Conservation (phyloP, 2,888 invertebrate genomes). For the Mermis nigrescens region DNA sequence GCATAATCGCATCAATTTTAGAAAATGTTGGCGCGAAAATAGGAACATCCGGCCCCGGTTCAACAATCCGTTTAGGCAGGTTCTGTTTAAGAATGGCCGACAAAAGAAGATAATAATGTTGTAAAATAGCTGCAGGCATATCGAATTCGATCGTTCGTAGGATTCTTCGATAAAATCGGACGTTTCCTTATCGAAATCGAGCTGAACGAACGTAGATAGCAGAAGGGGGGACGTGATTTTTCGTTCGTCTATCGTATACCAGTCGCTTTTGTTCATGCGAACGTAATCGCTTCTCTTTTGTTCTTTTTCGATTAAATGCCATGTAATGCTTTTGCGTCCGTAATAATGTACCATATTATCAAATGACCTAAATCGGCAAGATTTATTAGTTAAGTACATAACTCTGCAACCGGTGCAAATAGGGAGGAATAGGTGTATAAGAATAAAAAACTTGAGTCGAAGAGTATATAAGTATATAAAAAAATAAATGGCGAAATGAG, state of each 20-base stretch:
- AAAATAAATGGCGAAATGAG: too few relatives aligned
- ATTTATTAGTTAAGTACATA: too few relatives aligned
- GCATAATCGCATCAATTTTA: slow-evolving; percentile 40
- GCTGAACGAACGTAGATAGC: neutral
- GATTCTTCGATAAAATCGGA: slow-evolving; percentile 48
- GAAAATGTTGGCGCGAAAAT: slow-evolving; percentile 61
- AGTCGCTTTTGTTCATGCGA: neutral
- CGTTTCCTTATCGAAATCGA: neutral
- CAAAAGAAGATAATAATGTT: slow-evolving; percentile 62
- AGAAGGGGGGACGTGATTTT: neutral
- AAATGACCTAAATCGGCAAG: too few relatives aligned
- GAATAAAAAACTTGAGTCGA: too few relatives aligned
- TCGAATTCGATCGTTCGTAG: slow-evolving; percentile 58
- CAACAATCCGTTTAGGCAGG: slow-evolving; percentile 70
- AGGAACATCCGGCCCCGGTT: slow-evolving; percentile 84
- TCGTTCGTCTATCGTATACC: neutral
- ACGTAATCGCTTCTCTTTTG: too few relatives aligned
- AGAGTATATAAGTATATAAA: too few relatives aligned
- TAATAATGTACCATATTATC: too few relatives aligned
- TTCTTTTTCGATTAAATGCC: too few relatives aligned
- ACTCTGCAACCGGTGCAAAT: too few relatives aligned
- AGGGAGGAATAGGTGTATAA: too few relatives aligned
- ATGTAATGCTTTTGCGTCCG: too few relatives aligned
- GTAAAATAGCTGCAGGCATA: slow-evolving; percentile 76
- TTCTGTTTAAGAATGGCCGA: slow-evolving; percentile 73